phyloP scores from a whole-genome alignment of 2,888 invertebrate species.

The Imbricaverruca yamaguchii region DNA sequence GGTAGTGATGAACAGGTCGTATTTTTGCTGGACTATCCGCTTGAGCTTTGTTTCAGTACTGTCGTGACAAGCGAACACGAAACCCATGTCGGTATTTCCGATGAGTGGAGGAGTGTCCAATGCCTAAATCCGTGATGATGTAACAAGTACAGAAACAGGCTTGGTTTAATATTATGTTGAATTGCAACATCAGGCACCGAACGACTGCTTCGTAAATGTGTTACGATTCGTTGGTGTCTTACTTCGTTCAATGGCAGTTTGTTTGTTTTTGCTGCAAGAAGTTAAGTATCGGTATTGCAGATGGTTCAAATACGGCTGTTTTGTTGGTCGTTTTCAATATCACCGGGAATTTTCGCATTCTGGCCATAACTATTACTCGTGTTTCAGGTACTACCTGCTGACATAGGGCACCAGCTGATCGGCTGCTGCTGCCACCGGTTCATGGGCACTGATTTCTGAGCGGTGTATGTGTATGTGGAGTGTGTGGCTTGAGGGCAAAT shows the following conservation, averaged over 20 bases:
- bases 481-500: no score
- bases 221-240: not conserved
- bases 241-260: not conserved
- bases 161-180: not conserved
- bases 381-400: conserved; percentile 6
- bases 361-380: not conserved
- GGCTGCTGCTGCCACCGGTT: no score
- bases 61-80: no score
- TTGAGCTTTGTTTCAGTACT: no score
- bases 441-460: no score
- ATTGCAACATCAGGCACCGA: not conserved
- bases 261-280: not conserved
- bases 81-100: no score
- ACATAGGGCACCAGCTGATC: not conserved
- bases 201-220: not conserved
- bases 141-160: not conserved
- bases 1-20: not conserved
- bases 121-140: no score
- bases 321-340: not conserved
- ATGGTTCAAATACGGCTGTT: not conserved
- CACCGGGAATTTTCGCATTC: not conserved
- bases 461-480: no score
- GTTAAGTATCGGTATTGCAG: not conserved
- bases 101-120: no score
- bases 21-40: no score